Conservation (phyloP, 2,888 invertebrate genomes). For the Drosophila robusta region DNA sequence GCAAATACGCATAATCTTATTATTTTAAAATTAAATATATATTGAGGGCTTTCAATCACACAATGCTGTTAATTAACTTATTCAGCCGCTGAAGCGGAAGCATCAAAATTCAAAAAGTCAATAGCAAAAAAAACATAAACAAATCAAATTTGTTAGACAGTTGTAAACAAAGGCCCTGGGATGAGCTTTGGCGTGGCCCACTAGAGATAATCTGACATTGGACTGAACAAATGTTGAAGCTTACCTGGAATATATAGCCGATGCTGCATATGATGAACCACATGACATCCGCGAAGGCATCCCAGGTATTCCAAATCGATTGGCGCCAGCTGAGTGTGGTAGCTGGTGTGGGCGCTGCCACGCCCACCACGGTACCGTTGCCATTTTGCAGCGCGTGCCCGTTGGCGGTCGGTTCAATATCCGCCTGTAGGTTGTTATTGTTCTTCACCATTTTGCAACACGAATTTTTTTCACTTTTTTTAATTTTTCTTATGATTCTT, state of each 20-base stretch:
- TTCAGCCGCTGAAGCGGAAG: slow-evolving; percentile 28
- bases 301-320: slow-evolving; percentile 70
- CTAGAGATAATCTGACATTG: slow-evolving; percentile 11
- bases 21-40: background rate
- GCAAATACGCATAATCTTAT: background rate
- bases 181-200: slow-evolving; percentile 12
- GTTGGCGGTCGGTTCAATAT: slow-evolving; percentile 30
- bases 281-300: slow-evolving; percentile 79
- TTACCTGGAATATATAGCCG: slow-evolving; percentile 79
- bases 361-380: slow-evolving; percentile 43
- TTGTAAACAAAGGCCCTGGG: slow-evolving; percentile 32
- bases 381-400: slow-evolving; percentile 49
- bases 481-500: slow-evolving; percentile 10
- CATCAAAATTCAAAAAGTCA: slow-evolving; percentile 12
- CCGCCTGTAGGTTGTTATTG: slow-evolving; percentile 66
- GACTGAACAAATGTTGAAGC: background rate
- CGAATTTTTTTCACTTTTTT: slow-evolving; percentile 34
- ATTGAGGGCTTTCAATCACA: background rate
- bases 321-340: slow-evolving; percentile 43
- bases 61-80: slow-evolving; percentile 32
- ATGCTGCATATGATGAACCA: slow-evolving; percentile 83
- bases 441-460: slow-evolving; percentile 73
- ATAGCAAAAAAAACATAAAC: slow-evolving; percentile 9
- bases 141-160: slow-evolving; percentile 21
- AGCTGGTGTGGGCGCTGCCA: slow-evolving; percentile 7